Conservation (phyloP, 2,888 invertebrate species). For the Adela reaumurella region DNA sequence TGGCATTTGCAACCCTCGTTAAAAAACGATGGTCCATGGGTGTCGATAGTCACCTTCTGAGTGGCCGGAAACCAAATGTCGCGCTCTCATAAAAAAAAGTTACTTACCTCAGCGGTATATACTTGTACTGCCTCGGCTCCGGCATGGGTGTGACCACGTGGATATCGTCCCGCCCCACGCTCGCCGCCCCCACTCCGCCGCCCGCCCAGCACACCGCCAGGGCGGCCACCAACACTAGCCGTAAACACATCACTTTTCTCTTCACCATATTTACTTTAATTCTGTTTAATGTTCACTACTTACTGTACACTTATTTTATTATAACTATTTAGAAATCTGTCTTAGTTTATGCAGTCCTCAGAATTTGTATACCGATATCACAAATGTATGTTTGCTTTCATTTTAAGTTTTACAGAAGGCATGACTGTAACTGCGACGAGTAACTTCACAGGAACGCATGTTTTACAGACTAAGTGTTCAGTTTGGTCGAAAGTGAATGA, state of each 20-base stretch:
- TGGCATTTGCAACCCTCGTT: no score
- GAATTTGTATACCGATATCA: no score
- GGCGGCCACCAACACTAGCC: constrained; percentile 26
- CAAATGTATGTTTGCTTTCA: background rate
- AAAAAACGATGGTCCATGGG: no score
- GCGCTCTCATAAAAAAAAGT: constrained; percentile 4
- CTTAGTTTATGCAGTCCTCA: no score
- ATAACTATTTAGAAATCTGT: no score
- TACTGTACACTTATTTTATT: no score
- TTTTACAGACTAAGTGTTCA: no score
- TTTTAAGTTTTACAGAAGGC: background rate
- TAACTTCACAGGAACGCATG: background rate
- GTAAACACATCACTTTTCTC: constrained; percentile 23
- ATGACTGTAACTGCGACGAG: background rate
- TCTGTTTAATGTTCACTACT: background rate
- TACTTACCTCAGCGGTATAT: constrained; percentile 43
- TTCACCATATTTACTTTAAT: background rate
- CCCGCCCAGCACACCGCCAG: constrained; percentile 17
- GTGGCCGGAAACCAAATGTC: no score
- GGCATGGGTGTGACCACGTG: constrained; percentile 40
- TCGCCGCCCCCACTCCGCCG: constrained; percentile 22
- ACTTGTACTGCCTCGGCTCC: constrained; percentile 33
- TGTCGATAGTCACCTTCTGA: no score
- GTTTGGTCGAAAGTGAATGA: no score
- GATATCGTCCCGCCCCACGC: constrained; percentile 20